These are phyloP conservation scores for Philaenus spumarius DNA, from an alignment of 1,140 invertebrate species.

Conservation along the genomic window DNA sequence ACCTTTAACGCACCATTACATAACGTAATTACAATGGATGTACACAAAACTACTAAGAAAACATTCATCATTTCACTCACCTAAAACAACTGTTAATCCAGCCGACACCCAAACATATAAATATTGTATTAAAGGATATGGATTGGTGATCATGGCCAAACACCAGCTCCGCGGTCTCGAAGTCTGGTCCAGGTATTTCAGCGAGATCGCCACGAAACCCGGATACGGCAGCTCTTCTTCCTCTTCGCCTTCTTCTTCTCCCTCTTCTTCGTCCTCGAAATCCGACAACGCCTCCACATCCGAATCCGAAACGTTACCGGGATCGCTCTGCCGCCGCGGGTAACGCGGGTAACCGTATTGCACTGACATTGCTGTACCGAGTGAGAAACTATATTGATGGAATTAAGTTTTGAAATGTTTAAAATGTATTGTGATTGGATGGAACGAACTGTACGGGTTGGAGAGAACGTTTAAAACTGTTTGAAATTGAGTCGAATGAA, in stretches of 20 bases:
- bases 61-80: no score
- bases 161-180: constrained; percentile 84
- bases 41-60: no score
- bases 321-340: constrained; percentile 11
- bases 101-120: background rate
- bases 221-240: constrained; percentile 68
- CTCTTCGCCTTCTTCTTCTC: constrained; percentile 24
- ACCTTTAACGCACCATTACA: no score
- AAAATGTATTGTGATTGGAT: no score
- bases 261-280: constrained; percentile 28
- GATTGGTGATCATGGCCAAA: constrained; percentile 92
- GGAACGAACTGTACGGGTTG: no score
- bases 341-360: constrained; percentile 4
- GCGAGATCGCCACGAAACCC: constrained; percentile 73
- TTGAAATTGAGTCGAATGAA: no score
- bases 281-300: constrained; percentile 41
- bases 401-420: no score
- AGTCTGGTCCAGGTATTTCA: constrained; percentile 81
- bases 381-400: no score
- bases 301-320: constrained; percentile 39
- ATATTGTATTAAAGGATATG: constrained; percentile 81
- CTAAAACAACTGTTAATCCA: no score
- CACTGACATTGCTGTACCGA: constrained; percentile 5
- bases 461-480: no score
- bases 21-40: no score